Evolutionary conservation across 2,888 invertebrate genomes (phyloP).

Genomic region (Eugnorisma glareosa): DNA sequence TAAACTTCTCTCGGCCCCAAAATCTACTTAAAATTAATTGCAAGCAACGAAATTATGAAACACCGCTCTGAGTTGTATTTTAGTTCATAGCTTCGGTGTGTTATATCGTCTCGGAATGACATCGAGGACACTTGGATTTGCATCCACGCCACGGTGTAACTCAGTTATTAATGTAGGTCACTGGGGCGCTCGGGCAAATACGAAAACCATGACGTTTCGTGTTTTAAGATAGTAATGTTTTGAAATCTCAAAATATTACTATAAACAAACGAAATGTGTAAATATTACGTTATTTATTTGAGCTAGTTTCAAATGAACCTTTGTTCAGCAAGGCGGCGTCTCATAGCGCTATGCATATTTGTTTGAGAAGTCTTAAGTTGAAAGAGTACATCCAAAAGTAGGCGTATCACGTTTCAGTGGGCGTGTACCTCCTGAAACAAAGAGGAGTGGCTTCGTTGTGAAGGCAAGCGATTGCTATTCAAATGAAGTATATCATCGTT

Average conservation of each 20-base stretch:
- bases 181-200: neutral
- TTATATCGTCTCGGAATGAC: neutral
- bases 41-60: neutral
- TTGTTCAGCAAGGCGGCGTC: neutral
- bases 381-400: conserved; percentile 29
- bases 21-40: neutral
- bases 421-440: conserved; percentile 33
- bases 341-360: too few species aligned
- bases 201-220: neutral
- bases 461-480: conserved; percentile 7
- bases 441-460: conserved; percentile 34
- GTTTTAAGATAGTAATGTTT: neutral
- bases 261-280: neutral
- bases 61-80: neutral
- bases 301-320: neutral
- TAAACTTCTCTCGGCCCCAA: neutral
- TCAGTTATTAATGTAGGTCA: neutral
- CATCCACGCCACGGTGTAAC: neutral
- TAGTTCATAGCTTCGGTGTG: neutral
- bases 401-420: conserved; percentile 15
- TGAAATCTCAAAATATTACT: neutral
- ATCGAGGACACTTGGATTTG: neutral
- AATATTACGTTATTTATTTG: neutral
- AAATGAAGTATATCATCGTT: neutral
- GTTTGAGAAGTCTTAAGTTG: neutral